Base-by-base conservation (phyloP, 2,113 vertebrate genomes). In the Amphilophus citrinellus region DNA sequence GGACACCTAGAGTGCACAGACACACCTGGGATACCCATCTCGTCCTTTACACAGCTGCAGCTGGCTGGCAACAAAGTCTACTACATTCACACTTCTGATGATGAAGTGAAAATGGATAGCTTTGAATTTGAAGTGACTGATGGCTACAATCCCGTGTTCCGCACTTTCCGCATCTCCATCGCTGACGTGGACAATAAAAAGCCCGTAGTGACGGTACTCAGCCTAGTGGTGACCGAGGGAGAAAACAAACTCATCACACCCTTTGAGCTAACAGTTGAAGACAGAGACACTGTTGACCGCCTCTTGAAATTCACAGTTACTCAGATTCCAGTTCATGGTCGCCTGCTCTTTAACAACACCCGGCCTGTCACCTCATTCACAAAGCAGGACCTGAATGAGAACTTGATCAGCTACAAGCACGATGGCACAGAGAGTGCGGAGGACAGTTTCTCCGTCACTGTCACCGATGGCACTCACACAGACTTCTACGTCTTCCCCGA, bases 61-160 rank as follows among this genome's bases (percentile, higher is more conserved):
- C 94, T 99, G 80, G 98, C 98, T 13, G 98, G 98, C 14, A 99
- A 96, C 94, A 99, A 99, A 92, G 60, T 99, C 84, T 98, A 97
- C 91, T 99, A 99, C 85, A 97, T 98, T 85, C 98, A 99, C 87
- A 99, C 98, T 0, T 95, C 98, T 0, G 97, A 98, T 10, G 98
- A 99, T 1, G 98, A 99, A 81, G 96, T 97, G 14, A 99, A 98
- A 93, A 98, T 97, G 97, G 98, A 99, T 89, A 99, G 98, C 84
- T 99, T 99, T 92, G 98, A 99, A 88, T 99, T 99, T 84, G 96
- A 99, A 88, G 98, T 99, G 84, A 99, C 98, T 0, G 98, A 99
- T 9, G 98, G 98, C 32, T 98, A 94, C 87, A 99, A 99, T 87
- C 97, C 98, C 0, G 97, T 99, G 66, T 99, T 98, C 88, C 97